A percentile compares a stretch with the other conserved stretches of the same genome.
Evolutionary conservation across 2,113 vertebrate genomes (phyloP).

Genomic region (Todiramphus saurophagus): DNA sequence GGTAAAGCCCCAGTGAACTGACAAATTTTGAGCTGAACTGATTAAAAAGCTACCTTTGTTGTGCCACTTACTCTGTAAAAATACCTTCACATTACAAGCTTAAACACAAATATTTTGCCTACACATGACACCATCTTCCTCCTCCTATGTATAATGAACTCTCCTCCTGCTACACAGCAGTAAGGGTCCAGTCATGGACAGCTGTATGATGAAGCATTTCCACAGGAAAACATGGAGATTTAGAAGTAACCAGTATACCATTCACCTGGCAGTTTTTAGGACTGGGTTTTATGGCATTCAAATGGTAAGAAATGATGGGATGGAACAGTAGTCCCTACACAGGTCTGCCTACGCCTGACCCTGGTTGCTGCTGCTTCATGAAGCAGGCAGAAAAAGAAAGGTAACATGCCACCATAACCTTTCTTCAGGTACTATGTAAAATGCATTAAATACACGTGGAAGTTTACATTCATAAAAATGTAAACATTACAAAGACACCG

Average conservation of each 20-base stretch:
- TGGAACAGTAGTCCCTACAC: background rate
- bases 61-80: background rate
- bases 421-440: background rate
- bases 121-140: background rate
- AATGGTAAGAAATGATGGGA: background rate
- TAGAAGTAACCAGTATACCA: background rate
- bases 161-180: background rate
- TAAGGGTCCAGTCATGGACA: background rate
- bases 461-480: background rate
- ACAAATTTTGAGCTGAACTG: background rate
- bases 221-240: background rate
- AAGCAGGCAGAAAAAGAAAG: background rate
- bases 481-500: background rate
- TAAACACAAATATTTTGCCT: background rate
- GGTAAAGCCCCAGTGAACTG: background rate
- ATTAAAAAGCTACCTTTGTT: background rate
- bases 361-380: background rate
- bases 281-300: background rate
- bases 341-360: background rate
- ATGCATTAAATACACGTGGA: background rate
- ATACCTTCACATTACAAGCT: background rate
- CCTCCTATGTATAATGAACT: background rate
- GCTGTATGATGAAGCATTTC: background rate
- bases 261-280: background rate
- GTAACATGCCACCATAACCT: background rate